Evolutionary conservation across 2,888 invertebrate species (phyloP), one percentile per base, ranked within the genome.

Genomic region (Reticulitermes lucifugus): DNA sequence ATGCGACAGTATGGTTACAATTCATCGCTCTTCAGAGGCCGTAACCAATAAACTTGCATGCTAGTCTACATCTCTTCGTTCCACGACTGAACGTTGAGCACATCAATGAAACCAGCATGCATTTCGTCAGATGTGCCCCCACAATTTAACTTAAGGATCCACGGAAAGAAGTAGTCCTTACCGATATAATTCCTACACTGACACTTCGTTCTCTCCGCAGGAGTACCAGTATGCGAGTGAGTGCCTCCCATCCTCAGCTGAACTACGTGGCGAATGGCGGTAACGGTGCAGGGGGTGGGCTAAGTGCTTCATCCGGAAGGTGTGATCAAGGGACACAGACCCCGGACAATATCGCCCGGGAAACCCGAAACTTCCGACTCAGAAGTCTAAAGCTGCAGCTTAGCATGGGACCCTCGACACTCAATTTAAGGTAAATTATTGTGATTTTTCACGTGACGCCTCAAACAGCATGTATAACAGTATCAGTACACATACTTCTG

Each of bases 311-410:
- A 70, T 80, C 77, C 51, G 82, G 86, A 83, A 93, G 92, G 14
- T 91, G 93, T 87, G 94, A 96, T 89, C 94, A 95, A 87, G 93
- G 93, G 77, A 96, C 96, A 14, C 95, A 95, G 91, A 96, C 95
- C 3, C 95, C 94, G 2, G 93, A 93, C 82, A 95, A 94, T 90
- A 95, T 96, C 87, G 93, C 93, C 1, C 93, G 94, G 21, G 95
- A 96, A 89, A 95, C 95, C 10, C 91, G 94, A 87, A 93, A 93
- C 89, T 91, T 92, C 88, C 93, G 93, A 89, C 90, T 94, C 88
- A 92, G 93, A 87, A 92, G 94, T 83, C 91, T 94, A 87, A 93
- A 93, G 89, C 91, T 94, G 87, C 93, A 94, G 87, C 91, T 94
- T 46, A 94, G 92, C 55, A 93, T 94, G 80, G 90, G 92, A 79